phyloP scores from a whole-genome alignment of 2,113 vertebrate genomes.

The Gallinago jamesoni region DNA sequence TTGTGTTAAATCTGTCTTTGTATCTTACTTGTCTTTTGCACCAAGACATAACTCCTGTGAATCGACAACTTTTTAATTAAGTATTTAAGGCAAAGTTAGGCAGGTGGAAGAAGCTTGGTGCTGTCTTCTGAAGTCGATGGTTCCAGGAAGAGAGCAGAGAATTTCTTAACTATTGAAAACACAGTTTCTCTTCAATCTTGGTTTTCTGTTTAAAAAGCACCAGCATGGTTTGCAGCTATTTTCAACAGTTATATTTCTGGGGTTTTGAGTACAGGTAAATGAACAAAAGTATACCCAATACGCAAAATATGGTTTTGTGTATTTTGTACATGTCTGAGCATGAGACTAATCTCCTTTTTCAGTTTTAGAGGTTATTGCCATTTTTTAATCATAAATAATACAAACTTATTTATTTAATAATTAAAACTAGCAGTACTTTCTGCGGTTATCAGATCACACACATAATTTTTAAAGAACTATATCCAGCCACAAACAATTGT shows the following conservation, averaged over 20 bases:
- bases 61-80: not conserved
- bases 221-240: not conserved
- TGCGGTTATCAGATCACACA: not conserved
- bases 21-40: not conserved
- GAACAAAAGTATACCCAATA: not conserved
- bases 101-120: not conserved
- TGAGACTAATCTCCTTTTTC: not conserved
- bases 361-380: not conserved
- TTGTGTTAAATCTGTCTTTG: not conserved
- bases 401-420: not conserved
- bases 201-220: not conserved
- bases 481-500: not conserved
- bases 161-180: not conserved
- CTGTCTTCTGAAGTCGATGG: not conserved
- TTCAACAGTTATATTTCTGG: not conserved
- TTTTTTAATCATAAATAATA: not conserved
- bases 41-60: not conserved
- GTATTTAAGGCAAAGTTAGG: not conserved
- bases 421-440: not conserved
- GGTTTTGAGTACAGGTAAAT: not conserved
- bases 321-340: not conserved
- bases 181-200: not conserved
- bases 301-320: accelerated
- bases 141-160: not conserved
- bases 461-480: not conserved